Evolutionary conservation across 1,140 invertebrate species (phyloP), one percentile per base, ranked within the genome.

Genomic region (Aphis gossypii): DNA sequence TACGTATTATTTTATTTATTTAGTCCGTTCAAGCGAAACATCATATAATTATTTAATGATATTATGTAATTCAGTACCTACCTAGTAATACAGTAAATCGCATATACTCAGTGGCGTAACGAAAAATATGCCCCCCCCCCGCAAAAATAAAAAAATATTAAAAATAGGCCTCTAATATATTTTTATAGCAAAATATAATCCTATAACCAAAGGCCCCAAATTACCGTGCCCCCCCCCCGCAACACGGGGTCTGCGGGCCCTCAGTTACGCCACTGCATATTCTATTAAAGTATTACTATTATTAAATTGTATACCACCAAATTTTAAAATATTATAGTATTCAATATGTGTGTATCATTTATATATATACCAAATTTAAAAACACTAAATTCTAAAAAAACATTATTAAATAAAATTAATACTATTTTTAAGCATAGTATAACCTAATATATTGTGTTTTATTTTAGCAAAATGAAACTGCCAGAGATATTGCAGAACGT

Each of bases 401-500:
- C 30, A 11, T n/a, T 35, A n/a, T n/a, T 76, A n/a, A n/a, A n/a
- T 3, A 76, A 76, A 76, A n/a, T 18, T 18, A n/a, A 76, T 76
- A 18, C 18, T n/a, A 76, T 76, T 76, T 35, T 76, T 76, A 76
- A 18, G n/a, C 9, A 76, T 20, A n/a, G 14, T n/a, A n/a, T n/a
- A 76, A 76, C 60, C 4, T 76, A 18, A n/a, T 18, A n/a, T n/a
- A 68, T 68, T 68, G 11, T 68, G n/a, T 90, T 90, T 90, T 30
- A 90, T 94, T 94, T 90, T 94, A 96, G 95, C 98, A 99, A 96
- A 96, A 96, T 38, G 99, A 99, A 95, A 98, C 98, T 0, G 97
- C 98, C 0, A 96, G 97, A 94, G 98, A 99, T 94, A 99, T 99
- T 94, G 98, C 98, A 0, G 96, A 96, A 18, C 96, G 98, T 56